A percentile compares a stretch with the other conserved stretches of the same genome.
phyloP scores from a whole-genome alignment of 2,888 invertebrate species.

The Blastobasis lacticolella region DNA sequence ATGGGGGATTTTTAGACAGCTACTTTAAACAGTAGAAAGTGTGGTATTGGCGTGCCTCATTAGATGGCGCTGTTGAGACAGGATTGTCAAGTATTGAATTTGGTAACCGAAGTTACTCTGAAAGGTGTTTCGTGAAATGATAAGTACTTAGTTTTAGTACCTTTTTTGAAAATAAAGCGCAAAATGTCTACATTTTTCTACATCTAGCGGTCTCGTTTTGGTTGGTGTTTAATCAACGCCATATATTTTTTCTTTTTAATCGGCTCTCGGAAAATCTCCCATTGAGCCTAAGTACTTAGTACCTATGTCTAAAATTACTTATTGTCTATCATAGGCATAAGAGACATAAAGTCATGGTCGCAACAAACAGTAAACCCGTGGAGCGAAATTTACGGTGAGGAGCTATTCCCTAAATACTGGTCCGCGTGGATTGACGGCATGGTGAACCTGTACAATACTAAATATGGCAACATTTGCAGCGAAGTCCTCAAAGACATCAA shows the following conservation, averaged over 20 bases:
- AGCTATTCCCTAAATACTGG: conserved; percentile 77
- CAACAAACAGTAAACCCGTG: conserved; percentile 80
- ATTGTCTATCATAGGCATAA: conserved; percentile 58
- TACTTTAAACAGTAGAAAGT: no score
- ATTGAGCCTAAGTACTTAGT: background rate
- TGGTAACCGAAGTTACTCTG: background rate
- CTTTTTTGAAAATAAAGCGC: no score
- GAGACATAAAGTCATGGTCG: conserved; percentile 82
- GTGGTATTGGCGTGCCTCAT: no score
- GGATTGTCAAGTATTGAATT: background rate
- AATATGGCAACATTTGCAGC: conserved; percentile 79
- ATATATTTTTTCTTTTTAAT: background rate
- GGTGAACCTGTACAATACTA: conserved; percentile 44
- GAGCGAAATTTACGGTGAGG: conserved; percentile 78
- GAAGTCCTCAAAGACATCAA: conserved; percentile 76
- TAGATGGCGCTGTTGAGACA: background rate
- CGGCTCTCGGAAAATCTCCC: background rate
- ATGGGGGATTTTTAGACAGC: no score
- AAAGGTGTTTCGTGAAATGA: no score
- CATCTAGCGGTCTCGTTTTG: background rate
- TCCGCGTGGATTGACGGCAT: conserved; percentile 78
- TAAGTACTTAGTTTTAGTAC: no score
- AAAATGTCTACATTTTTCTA: no score
- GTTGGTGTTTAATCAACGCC: background rate
- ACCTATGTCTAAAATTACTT: background rate